Conservation (phyloP, 2,113 vertebrate genomes). For the Galemys pyrenaicus region DNA sequence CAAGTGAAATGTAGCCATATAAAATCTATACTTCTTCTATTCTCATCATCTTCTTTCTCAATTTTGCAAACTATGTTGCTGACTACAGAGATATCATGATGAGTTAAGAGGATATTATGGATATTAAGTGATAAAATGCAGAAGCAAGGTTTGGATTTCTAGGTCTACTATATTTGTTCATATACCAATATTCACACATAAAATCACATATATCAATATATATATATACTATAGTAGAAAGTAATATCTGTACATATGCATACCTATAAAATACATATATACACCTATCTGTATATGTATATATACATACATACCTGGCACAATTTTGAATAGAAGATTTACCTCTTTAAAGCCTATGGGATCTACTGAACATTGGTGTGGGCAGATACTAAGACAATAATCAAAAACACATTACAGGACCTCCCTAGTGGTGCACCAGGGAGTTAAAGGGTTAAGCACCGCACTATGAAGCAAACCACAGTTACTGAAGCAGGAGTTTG, state of each 20-base stretch:
- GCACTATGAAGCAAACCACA: no score
- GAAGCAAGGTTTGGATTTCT: neutral
- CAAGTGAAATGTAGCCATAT: neutral
- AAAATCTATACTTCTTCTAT: neutral
- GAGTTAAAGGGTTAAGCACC: no score
- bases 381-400: neutral
- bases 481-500: no score
- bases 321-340: constrained; percentile 60
- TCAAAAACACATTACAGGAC: constrained; percentile 58
- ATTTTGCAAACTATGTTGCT: neutral
- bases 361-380: constrained; percentile 35
- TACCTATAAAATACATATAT: neutral
- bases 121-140: neutral
- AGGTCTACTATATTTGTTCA: neutral
- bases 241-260: neutral
- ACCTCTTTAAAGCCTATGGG: neutral
- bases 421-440: no score
- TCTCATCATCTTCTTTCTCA: neutral
- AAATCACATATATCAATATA: neutral
- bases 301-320: neutral
- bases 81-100: neutral
- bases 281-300: no score
- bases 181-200: neutral
- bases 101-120: neutral
- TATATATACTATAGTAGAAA: neutral